These are phyloP conservation scores for Acanthis flammea DNA, from an alignment of 2,797 vertebrate species.

Conservation along the genomic window DNA sequence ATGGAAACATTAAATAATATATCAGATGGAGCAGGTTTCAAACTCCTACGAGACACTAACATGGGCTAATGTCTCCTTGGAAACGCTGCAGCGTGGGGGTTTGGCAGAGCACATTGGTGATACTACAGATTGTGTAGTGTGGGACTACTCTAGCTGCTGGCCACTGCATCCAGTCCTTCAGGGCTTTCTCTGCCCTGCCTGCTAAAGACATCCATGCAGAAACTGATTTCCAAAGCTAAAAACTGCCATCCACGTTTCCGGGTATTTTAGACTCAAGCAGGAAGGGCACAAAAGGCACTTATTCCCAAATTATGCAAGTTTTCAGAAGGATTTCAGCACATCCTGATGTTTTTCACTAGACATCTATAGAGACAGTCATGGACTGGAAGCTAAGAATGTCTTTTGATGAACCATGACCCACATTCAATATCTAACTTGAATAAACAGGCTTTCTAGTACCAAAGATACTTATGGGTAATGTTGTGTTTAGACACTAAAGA, in stretches of 20 bases:
- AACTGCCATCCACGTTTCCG: neutral
- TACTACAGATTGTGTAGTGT: neutral
- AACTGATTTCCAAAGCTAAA: neutral
- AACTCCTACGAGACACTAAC: neutral
- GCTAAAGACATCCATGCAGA: neutral
- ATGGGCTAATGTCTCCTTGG: constrained; percentile 61
- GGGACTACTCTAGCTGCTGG: neutral
- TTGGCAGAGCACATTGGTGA: neutral
- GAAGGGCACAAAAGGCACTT: neutral
- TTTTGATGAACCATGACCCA: neutral
- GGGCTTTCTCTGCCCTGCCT: neutral
- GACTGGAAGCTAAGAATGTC: neutral
- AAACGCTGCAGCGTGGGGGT: constrained; percentile 21
- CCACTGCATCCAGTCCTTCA: neutral
- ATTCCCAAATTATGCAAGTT: neutral
- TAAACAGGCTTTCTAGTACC: neutral
- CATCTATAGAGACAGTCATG: neutral
- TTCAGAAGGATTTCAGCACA: neutral
- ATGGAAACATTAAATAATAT: neutral
- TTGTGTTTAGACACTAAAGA: neutral
- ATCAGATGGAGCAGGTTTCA: constrained; percentile 1
- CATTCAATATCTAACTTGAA: neutral
- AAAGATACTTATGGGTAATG: neutral
- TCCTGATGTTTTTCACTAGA: neutral
- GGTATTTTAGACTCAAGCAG: neutral